These are phyloP conservation scores for Brachionichthys hirsutus DNA, from an alignment of 2,113 vertebrate species.

Conservation along the genomic window DNA sequence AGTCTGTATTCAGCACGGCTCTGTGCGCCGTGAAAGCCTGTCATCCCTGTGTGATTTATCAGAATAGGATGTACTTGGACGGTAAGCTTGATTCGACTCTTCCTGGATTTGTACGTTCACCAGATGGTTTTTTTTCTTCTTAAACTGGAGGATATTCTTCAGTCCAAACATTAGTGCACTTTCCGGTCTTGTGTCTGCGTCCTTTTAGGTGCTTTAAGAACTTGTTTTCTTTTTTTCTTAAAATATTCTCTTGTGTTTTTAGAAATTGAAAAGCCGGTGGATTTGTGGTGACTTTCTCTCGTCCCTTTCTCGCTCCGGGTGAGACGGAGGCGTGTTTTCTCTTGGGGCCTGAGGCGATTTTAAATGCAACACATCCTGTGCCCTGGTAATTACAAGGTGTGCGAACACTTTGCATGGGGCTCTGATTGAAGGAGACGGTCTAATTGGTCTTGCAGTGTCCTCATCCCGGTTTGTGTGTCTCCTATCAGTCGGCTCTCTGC, in stretches of 20 bases:
- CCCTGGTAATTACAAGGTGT: slow-evolving; percentile 49
- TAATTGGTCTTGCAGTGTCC: slow-evolving; percentile 40
- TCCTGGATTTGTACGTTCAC: slow-evolving; percentile 8
- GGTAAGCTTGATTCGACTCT: slow-evolving; percentile 57
- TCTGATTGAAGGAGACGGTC: slow-evolving; percentile 14
- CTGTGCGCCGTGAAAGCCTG: slow-evolving; percentile 50
- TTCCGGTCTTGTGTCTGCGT: background rate
- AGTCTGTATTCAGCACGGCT: slow-evolving; percentile 31
- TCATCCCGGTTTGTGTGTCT: slow-evolving; percentile 24
- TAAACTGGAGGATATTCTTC: slow-evolving; percentile 10
- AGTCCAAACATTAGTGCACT: background rate
- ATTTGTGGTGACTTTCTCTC: slow-evolving; percentile 34
- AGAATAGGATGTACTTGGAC: slow-evolving; percentile 41
- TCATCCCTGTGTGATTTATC: slow-evolving; percentile 65
- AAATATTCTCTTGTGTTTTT: background rate
- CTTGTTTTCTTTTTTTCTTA: slow-evolving; percentile 7
- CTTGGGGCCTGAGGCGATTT: slow-evolving; percentile 18
- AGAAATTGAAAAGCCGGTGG: background rate
- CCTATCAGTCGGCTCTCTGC: slow-evolving; percentile 5
- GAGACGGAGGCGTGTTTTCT: slow-evolving; percentile 32
- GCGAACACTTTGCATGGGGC: slow-evolving; percentile 27
- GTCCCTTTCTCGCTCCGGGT: slow-evolving; percentile 15
- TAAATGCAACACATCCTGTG: slow-evolving; percentile 44
- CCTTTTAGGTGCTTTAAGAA: background rate
- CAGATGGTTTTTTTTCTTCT: slow-evolving; percentile 10